Base-by-base conservation (phyloP, 2,888 invertebrate genomes). In the Galerucella pusilla region DNA sequence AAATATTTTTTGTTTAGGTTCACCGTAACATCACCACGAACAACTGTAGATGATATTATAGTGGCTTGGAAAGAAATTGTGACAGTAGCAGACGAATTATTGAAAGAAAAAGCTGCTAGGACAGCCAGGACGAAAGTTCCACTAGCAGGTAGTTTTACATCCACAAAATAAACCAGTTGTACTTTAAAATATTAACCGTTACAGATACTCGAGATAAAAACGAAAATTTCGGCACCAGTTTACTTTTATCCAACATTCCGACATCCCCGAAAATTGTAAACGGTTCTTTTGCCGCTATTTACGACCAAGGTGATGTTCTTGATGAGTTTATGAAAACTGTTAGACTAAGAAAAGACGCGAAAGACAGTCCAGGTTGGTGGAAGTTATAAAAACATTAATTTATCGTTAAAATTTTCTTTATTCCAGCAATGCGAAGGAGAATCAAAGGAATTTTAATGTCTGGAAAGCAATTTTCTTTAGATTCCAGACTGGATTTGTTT, bases 251-350 rank as follows among this genome's bases (percentile, higher is more conserved):
- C 68, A 98, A 98, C 88, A 96, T 96, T 2, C 98, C 98, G 1
- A 96, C 96, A 94, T 97, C 97, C 6, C 98, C 98, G 0, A 98
- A 98, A 89, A 95, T 98, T 68, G 96, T 97, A 3, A 97, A 97
- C 83, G 97, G 96, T 4, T 97, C 96, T 66, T 97, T 96, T 87
- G 97, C 94, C 0, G 97, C 97, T 42, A 94, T 97, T 77, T 96
- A 96, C 82, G 97, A 97, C 85, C 93, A 93, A 75, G 92, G 92
- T 67, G 94, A 94, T 82, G 90, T 93, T 7, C 89, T 94, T 78
- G 91, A 91, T 14, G 94, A 94, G 67, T 94, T 93, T 83, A 92
- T 93, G 59, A 92, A 92, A 84, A 93, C 93, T 16, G 82, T 85
- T n/a, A 81, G 77, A 52, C 71, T 94, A 45, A 91, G 93, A 81